A percentile compares a stretch with the other conserved stretches of the same genome.
Evolutionary conservation across 2,113 vertebrate genomes (phyloP).

Genomic region (Lichenostomus cassidix): DNA sequence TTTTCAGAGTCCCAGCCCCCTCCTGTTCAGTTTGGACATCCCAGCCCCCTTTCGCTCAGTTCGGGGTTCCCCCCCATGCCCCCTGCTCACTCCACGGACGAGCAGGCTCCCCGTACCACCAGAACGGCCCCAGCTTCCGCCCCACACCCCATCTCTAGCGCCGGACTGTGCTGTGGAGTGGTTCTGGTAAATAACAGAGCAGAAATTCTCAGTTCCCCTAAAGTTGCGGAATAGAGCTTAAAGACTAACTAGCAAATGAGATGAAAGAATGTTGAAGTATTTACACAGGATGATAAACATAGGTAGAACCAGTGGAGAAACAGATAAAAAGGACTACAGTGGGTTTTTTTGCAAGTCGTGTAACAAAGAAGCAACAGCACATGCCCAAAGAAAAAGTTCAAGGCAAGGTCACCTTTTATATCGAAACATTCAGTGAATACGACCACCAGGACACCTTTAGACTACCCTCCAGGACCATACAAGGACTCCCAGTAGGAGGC

Average conservation of each 20-base stretch:
- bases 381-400: not conserved
- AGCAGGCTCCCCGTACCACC: not conserved
- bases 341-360: not conserved
- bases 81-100: not conserved
- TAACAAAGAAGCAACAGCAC: not conserved
- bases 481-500: not conserved
- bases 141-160: too few relatives aligned
- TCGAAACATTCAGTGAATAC: not conserved
- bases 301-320: not conserved
- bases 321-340: not conserved
- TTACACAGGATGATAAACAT: not conserved
- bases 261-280: not conserved
- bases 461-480: not conserved
- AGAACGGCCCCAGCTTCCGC: too few relatives aligned
- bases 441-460: not conserved
- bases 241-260: not conserved
- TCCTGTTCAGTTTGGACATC: not conserved
- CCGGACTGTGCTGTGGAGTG: not conserved
- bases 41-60: not conserved
- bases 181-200: not conserved
- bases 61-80: not conserved
- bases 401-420: not conserved
- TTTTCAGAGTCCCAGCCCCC: not conserved
- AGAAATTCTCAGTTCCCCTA: not conserved
- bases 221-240: not conserved